Evolutionary conservation across 2,113 vertebrate species (phyloP).

Genomic region (cat (Felis catus)): DNA sequence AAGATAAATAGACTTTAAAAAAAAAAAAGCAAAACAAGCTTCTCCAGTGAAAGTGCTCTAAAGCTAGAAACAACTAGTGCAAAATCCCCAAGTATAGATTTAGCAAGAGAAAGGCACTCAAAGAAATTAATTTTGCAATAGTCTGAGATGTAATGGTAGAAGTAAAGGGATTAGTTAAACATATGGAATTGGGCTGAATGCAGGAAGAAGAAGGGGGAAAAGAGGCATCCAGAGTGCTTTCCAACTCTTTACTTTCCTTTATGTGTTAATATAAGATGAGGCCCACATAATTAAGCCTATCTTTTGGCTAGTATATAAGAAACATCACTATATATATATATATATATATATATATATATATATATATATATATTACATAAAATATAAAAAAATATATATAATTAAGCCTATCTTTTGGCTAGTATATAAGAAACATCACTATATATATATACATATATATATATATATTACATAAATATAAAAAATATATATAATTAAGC

Average conservation of each 20-base stretch:
- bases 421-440: too few species aligned
- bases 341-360: too few species aligned
- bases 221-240: not conserved
- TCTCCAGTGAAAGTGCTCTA: not conserved
- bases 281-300: not conserved
- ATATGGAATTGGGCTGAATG: not conserved
- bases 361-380: too few species aligned
- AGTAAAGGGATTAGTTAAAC: not conserved
- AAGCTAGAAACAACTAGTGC: not conserved
- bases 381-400: too few species aligned
- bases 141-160: not conserved
- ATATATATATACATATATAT: too few species aligned
- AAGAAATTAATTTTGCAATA: not conserved
- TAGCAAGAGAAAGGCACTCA: not conserved
- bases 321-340: not conserved
- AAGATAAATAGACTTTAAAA: too few species aligned
- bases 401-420: too few species aligned
- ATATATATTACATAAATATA: too few species aligned
- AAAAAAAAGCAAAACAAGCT: not conserved
- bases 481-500: too few species aligned
- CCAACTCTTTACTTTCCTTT: not conserved
- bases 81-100: not conserved
- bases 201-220: not conserved
- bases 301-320: not conserved
- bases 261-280: not conserved